Percentiles rank a stretch among this genome's conserved stretches.
phyloP scores from a whole-genome alignment of 2,888 invertebrate species.

The Cerastis leucographa region DNA sequence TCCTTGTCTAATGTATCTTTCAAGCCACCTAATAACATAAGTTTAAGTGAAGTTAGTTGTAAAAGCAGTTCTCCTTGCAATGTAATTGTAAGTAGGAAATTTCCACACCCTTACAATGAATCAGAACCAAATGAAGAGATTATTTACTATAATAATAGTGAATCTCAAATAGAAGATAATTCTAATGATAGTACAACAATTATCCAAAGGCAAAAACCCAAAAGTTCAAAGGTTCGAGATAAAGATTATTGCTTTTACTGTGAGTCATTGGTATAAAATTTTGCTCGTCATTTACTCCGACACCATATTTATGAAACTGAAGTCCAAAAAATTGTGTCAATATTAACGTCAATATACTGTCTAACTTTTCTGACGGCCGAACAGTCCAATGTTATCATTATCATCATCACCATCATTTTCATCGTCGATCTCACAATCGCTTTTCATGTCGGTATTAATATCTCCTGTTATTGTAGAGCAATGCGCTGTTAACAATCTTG shows the following conservation, averaged over 20 bases:
- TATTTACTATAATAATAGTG: slow-evolving; percentile 47
- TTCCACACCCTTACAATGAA: slow-evolving; percentile 54
- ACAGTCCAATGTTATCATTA: no score
- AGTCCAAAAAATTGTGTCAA: no score
- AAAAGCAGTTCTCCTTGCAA: slow-evolving; percentile 48
- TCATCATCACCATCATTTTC: no score
- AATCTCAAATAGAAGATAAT: slow-evolving; percentile 42
- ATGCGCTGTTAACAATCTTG: no score
- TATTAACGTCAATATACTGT: no score
- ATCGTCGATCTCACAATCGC: no score
- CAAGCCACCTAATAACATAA: slow-evolving; percentile 58
- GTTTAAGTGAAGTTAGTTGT: slow-evolving; percentile 49
- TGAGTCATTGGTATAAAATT: slow-evolving; percentile 57
- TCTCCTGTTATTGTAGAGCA: no score
- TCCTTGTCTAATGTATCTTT: slow-evolving; percentile 58
- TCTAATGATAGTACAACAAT: slow-evolving; percentile 46
- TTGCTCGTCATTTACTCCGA: slow-evolving; percentile 62
- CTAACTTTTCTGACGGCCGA: no score
- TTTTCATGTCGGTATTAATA: no score
- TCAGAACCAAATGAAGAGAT: slow-evolving; percentile 45
- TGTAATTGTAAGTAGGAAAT: slow-evolving; percentile 55
- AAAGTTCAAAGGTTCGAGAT: slow-evolving; percentile 29
- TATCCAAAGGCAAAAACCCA: slow-evolving; percentile 48
- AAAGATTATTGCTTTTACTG: slow-evolving; percentile 61
- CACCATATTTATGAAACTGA: no score